Conservation (phyloP, 2,888 invertebrate genomes). For the Odontocolon sp. region DNA sequence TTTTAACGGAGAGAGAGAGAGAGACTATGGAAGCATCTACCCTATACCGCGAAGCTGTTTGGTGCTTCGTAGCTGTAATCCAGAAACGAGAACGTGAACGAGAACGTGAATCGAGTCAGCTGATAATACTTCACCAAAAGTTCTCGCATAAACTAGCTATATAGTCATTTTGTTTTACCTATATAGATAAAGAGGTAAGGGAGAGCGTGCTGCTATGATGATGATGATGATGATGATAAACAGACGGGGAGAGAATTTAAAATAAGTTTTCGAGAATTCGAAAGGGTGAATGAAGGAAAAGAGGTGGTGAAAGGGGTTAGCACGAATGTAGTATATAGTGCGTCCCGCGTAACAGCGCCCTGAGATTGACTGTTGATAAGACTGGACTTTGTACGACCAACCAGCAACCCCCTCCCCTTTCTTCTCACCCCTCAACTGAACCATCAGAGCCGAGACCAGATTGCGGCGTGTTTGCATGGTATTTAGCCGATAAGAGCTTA, state of each 20-base stretch:
- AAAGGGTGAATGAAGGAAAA: background rate
- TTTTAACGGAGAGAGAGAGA: conserved; percentile 2
- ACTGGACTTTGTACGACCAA: conserved; percentile 11
- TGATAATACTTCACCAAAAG: conserved; percentile 34
- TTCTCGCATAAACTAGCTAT: conserved; percentile 14
- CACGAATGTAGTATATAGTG: conserved; percentile 51
- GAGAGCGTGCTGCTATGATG: background rate
- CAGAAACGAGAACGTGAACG: conserved; percentile 19
- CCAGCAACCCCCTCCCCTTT: conserved; percentile 2
- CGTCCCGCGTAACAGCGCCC: conserved; percentile 17
- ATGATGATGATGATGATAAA: too few relatives aligned
- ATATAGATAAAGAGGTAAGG: too few relatives aligned
- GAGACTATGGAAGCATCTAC: too few relatives aligned
- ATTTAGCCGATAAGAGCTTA: conserved; percentile 72
- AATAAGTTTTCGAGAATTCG: conserved; percentile 18
- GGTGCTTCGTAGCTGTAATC: conserved; percentile 1
- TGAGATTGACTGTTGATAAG: conserved; percentile 51
- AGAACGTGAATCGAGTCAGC: too few relatives aligned
- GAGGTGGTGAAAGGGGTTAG: conserved; percentile 55
- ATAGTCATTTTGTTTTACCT: too few relatives aligned
- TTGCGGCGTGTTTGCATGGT: conserved; percentile 75
- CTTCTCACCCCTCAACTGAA: too few relatives aligned
- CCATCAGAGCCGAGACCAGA: conserved; percentile 58
- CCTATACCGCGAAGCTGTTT: too few relatives aligned
- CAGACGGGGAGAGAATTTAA: background rate